Evolutionary conservation across 2,888 invertebrate species (phyloP).

Genomic region (Teleiodes luculella): DNA sequence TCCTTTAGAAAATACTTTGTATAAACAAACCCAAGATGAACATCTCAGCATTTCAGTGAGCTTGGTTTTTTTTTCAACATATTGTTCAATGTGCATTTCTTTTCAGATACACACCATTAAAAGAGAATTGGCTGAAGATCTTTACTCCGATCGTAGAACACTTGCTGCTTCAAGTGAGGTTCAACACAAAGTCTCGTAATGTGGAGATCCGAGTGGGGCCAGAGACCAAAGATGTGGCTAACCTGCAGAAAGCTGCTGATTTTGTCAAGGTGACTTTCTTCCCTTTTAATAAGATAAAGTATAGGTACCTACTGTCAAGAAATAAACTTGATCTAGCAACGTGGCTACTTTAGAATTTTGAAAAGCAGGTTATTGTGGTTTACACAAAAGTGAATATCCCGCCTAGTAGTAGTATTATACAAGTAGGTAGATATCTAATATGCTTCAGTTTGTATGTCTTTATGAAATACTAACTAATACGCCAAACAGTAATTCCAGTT

Average conservation of each 20-base stretch:
- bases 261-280: slow-evolving; percentile 85
- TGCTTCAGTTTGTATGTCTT: too few species aligned
- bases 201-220: slow-evolving; percentile 89
- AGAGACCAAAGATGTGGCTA: slow-evolving; percentile 90
- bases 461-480: too few species aligned
- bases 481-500: not conserved
- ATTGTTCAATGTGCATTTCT: not conserved
- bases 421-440: too few species aligned
- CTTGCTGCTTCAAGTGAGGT: slow-evolving; percentile 94
- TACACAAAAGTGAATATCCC: too few species aligned
- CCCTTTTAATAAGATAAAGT: too few species aligned
- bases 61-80: not conserved
- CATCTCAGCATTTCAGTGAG: too few species aligned
- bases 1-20: not conserved
- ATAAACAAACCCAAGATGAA: too few species aligned
- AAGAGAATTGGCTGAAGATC: slow-evolving; percentile 98
- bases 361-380: too few species aligned
- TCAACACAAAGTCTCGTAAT: slow-evolving; percentile 93
- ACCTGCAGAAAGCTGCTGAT: slow-evolving; percentile 98
- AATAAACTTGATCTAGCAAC: too few species aligned
- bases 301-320: too few species aligned
- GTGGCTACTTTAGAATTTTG: too few species aligned
- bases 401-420: too few species aligned
- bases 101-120: slow-evolving; percentile 91
- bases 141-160: slow-evolving; percentile 98